Percentiles rank a stretch among this genome's conserved stretches.
These are phyloP conservation scores for Helicoverpa armigera DNA, from an alignment of 1,140 invertebrate species.

Conservation along the genomic window DNA sequence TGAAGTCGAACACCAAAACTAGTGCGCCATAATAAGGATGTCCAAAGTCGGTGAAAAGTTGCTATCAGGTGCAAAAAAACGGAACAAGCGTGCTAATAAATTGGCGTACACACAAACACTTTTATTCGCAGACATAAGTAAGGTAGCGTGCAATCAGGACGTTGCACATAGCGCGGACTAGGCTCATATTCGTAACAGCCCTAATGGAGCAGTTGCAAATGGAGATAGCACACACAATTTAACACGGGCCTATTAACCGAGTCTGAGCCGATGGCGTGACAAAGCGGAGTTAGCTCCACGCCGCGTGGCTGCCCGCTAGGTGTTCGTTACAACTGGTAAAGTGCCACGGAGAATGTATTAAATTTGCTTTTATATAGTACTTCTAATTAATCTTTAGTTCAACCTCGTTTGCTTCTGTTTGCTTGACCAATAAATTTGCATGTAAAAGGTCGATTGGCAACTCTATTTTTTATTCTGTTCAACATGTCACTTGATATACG, in stretches of 20 bases:
- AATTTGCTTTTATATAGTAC: conserved; percentile 49
- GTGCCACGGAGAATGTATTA: conserved; percentile 64
- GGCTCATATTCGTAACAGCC: conserved; percentile 47
- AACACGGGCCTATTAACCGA: conserved; percentile 71
- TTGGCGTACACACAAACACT: conserved; percentile 26
- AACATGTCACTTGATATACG: background rate
- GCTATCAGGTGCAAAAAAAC: conserved; percentile 8
- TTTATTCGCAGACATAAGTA: conserved; percentile 21
- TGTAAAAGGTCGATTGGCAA: background rate
- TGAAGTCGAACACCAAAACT: background rate
- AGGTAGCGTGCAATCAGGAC: conserved; percentile 20
- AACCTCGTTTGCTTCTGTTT: conserved; percentile 48
- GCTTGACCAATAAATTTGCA: conserved; percentile 25
- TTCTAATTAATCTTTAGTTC: conserved; percentile 43
- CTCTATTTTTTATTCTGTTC: background rate
- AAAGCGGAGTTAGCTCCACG: conserved; percentile 73
- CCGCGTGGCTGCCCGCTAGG: conserved; percentile 56
- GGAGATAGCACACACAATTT: conserved; percentile 80
- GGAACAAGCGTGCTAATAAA: conserved; percentile 18
- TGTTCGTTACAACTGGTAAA: conserved; percentile 76
- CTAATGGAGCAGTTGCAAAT: conserved; percentile 62
- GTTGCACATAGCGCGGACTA: conserved; percentile 23
- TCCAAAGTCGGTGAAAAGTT: conserved; percentile 13
- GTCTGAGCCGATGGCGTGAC: conserved; percentile 63
- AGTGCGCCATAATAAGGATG: conserved; percentile 4